phyloP scores from a whole-genome alignment of 2,888 invertebrate genomes.

The Microctonus aethiopoides region DNA sequence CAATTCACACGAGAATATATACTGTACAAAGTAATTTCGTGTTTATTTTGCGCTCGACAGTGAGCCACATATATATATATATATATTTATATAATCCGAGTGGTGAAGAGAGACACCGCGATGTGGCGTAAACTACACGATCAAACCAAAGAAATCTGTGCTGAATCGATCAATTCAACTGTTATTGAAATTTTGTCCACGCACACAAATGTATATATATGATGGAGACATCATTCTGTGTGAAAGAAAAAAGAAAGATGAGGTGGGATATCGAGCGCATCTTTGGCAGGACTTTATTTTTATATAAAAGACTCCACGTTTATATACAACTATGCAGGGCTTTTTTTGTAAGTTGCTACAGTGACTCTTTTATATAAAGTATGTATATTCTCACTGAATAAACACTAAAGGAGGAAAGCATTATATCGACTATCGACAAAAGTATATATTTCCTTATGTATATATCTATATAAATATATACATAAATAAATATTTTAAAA shows the following conservation, averaged over 20 bases:
- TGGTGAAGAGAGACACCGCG: neutral
- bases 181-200: neutral
- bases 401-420: slow-evolving; percentile 13
- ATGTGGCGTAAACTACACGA: neutral
- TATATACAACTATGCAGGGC: neutral
- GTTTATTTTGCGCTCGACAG: slow-evolving; percentile 46
- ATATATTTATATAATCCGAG: neutral
- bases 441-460: no score
- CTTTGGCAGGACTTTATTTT: neutral
- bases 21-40: slow-evolving; percentile 48
- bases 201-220: neutral
- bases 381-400: neutral
- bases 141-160: slow-evolving; percentile 2
- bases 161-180: slow-evolving; percentile 20
- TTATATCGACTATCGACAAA: neutral
- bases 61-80: slow-evolving; percentile 42
- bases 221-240: neutral
- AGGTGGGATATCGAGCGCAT: no score
- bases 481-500: slow-evolving; percentile 20
- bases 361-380: neutral
- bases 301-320: neutral
- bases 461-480: no score
- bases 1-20: slow-evolving; percentile 43
- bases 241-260: neutral
- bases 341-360: no score